Evolutionary conservation across 2,797 vertebrate genomes (phyloP).

Genomic region (Tympanoctomys barrerae): DNA sequence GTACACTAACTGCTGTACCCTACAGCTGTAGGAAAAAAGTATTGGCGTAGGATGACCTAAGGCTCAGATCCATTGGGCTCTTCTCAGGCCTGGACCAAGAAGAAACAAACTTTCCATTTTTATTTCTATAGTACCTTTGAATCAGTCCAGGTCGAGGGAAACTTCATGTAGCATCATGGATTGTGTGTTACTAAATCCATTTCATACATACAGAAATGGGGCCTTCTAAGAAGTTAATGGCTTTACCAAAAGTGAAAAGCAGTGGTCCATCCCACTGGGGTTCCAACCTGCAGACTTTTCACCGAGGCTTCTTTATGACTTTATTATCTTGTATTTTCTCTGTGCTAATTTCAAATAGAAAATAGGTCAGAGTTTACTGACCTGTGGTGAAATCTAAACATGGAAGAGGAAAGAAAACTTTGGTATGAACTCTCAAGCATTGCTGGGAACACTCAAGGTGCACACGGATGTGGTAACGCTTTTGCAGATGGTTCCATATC

Average conservation of each 20-base stretch:
- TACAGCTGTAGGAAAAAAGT: neutral
- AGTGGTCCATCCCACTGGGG: neutral
- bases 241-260: neutral
- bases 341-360: constrained; percentile 26
- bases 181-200: neutral
- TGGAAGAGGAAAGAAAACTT: neutral
- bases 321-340: neutral
- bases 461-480: accelerated
- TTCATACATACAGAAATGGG: neutral
- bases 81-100: neutral
- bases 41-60: neutral
- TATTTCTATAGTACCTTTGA: neutral
- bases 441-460: neutral
- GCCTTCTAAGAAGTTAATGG: neutral
- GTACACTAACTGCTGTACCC: accelerated
- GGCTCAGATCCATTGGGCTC: neutral
- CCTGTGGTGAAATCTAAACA: constrained; percentile 32
- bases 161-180: neutral
- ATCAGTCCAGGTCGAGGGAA: neutral
- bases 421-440: accelerated
- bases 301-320: neutral
- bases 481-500: neutral
- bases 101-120: neutral
- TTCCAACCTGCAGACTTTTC: neutral
- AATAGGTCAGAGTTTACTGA: neutral